Percentiles rank a stretch among this genome's conserved stretches.
phyloP scores from a whole-genome alignment of 2,113 vertebrate species.

The Dicrurus megarhynchus region DNA sequence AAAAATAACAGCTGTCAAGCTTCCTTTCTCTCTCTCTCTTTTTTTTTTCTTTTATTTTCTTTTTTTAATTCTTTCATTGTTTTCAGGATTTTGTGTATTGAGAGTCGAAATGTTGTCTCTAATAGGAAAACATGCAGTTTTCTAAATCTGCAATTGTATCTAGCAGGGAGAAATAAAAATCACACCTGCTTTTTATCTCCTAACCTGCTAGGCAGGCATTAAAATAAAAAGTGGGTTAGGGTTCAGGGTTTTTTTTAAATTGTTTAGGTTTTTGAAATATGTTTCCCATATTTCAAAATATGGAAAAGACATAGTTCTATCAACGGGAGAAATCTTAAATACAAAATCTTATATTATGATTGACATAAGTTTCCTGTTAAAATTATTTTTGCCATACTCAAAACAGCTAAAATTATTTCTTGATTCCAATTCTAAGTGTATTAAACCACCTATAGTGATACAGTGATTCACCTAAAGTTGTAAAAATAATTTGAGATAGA shows the following conservation, averaged over 20 bases:
- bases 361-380: background rate
- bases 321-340: background rate
- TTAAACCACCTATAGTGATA: background rate
- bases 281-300: background rate
- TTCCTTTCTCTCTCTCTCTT: background rate
- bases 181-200: background rate
- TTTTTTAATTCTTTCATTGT: background rate
- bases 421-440: background rate
- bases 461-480: background rate
- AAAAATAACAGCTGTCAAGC: constrained; percentile 46
- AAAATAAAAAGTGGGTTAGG: background rate
- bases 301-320: background rate
- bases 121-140: background rate
- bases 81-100: background rate
- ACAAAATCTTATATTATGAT: background rate
- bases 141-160: background rate
- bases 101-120: background rate
- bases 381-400: background rate
- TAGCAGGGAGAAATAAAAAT: background rate
- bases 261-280: background rate
- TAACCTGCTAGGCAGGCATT: background rate
- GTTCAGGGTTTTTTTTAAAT: fast-evolving
- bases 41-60: background rate
- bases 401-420: background rate
- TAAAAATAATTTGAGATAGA: background rate